Base-by-base conservation (phyloP, 2,113 vertebrate species). In the Elephas maximus region DNA sequence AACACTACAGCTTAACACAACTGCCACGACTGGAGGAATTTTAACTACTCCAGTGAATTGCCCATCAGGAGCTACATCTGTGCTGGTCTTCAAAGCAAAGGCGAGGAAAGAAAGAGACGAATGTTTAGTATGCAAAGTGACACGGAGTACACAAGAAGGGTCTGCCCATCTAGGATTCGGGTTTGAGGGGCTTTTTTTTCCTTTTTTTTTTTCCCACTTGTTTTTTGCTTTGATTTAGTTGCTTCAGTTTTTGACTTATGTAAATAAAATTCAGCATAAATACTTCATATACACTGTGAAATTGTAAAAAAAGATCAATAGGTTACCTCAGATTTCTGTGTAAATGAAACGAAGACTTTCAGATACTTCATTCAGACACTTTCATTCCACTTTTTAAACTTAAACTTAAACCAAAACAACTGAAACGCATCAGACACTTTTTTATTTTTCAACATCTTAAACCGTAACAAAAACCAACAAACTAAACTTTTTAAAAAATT, bases 1-100 rank as follows among this genome's bases (percentile, higher is more conserved):
- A 97, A 97, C 91, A 33, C 3, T 82, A 80, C 37, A 84, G 48
- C 95, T 92, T 84, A 88, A 90, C 45, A 91, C 48, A 6, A 74
- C 6, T 0, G 6, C 91, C 83, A 96, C 44, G 94, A 97, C 63
- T 37, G 28, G 83, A 94, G 91, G 91, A 78, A 94, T 94, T 91
- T 95, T 93, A 98, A 95, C 88, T 95, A 91, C 83, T 95, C 74
- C 10, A 20, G 93, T 96, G 96, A 97, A 96, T 63, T 91, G 88
- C 94, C 77, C 24, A 6, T 97, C 89, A 89, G 86, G 69, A 62
- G 78, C 82, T 91, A 92, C 86, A 91, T 94, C 90, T 90, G 95
- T 91, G 85, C 79, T 91, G 79, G 53, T 91, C 91, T 98, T 96
- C 95, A 96, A 96, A 97, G 96, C 71, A 95, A 88, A 80, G 79